These are phyloP conservation scores for Tanytarsus gracilentus DNA, from an alignment of 2,888 invertebrate genomes.

Conservation along the genomic window DNA sequence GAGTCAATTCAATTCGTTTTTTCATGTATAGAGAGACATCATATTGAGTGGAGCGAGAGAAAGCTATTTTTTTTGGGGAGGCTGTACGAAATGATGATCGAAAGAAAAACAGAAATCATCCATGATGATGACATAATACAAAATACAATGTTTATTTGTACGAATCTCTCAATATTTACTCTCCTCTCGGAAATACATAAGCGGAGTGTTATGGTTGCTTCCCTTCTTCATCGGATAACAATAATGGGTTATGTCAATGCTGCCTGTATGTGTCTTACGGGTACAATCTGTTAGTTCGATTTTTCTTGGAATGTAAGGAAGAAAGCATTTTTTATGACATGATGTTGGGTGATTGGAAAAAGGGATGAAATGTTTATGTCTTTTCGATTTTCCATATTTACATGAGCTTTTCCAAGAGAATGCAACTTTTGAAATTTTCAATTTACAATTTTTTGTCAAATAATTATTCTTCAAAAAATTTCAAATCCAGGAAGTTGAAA, in stretches of 20 bases:
- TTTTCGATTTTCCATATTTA: conserved; percentile 1
- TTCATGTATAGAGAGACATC: conserved; percentile 8
- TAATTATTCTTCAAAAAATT: too few species aligned
- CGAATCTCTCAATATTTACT: background rate
- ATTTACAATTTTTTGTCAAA: too few species aligned
- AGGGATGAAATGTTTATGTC: conserved; percentile 17
- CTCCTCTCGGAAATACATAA: too few species aligned
- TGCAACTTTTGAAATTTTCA: too few species aligned
- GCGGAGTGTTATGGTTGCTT: too few species aligned
- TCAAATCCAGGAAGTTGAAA: too few species aligned
- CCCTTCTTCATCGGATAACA: conserved; percentile 13
- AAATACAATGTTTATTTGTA: conserved; percentile 26
- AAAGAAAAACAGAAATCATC: conserved; percentile 16
- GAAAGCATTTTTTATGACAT: too few species aligned
- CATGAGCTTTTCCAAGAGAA: background rate
- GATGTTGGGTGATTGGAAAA: background rate
- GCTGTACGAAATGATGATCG: background rate
- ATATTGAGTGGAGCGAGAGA: background rate
- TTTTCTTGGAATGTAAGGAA: too few species aligned
- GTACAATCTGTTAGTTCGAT: conserved; percentile 4
- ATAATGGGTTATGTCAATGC: conserved; percentile 6
- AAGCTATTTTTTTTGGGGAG: too few species aligned
- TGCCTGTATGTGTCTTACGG: background rate
- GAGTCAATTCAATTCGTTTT: conserved; percentile 9
- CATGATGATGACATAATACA: conserved; percentile 25